phyloP scores from a whole-genome alignment of 2,888 invertebrate species.

The Caradrina kadenii region DNA sequence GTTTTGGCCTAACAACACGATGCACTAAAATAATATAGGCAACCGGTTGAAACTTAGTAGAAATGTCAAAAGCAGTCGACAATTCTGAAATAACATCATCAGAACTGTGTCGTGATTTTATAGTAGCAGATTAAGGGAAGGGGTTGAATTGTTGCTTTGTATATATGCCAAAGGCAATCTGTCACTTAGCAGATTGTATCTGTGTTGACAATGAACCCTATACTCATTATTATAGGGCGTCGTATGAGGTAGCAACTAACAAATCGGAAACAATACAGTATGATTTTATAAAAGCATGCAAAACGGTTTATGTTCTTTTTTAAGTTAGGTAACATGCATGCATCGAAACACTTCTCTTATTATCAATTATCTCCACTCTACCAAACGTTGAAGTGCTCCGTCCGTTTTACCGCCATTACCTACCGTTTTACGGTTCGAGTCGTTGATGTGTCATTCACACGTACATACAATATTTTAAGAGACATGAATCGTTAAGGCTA shows the following conservation, averaged over 20 bases:
- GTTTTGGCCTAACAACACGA: not conserved
- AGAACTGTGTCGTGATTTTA: slow-evolving; percentile 4
- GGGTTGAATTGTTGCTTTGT: slow-evolving; percentile 9
- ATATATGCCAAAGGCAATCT: slow-evolving; percentile 12
- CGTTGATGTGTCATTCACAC: slow-evolving; percentile 63
- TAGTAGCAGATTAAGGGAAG: slow-evolving; percentile 5
- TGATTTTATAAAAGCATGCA: not conserved
- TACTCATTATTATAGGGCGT: not conserved
- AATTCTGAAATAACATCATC: not conserved
- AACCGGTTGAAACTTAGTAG: not conserved
- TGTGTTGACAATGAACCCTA: slow-evolving; percentile 3
- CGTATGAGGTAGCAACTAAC: not conserved
- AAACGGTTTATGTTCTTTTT: not conserved
- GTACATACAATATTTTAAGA: slow-evolving; percentile 33
- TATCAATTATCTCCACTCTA: slow-evolving; percentile 41
- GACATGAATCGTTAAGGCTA: slow-evolving; percentile 58
- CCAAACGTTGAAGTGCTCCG: slow-evolving; percentile 21
- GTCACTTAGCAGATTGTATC: slow-evolving; percentile 7
- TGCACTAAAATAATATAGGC: not conserved
- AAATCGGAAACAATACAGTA: no score
- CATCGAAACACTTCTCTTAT: slow-evolving; percentile 11
- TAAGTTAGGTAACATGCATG: slow-evolving; percentile 3
- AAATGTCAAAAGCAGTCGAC: not conserved
- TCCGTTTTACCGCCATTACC: slow-evolving; percentile 25
- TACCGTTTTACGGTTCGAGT: slow-evolving; percentile 35